Evolutionary conservation across 2,797 vertebrate genomes (phyloP).

Genomic region (Scleropages formosus): DNA sequence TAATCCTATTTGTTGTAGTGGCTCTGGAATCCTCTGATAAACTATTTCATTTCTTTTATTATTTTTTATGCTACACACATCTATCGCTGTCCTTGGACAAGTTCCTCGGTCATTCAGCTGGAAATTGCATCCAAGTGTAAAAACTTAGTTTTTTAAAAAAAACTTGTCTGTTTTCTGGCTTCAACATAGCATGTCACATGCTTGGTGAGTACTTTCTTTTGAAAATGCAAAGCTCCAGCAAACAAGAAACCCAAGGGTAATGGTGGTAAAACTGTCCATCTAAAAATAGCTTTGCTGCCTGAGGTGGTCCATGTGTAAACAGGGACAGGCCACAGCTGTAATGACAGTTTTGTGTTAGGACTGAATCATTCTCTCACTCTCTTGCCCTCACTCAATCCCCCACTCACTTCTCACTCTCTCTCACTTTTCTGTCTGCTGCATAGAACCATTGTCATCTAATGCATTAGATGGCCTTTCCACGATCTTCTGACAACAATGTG

Average conservation of each 20-base stretch:
- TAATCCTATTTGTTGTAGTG: conserved; percentile 19
- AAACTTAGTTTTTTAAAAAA: conserved; percentile 5
- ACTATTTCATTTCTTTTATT: not conserved
- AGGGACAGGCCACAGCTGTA: conserved; percentile 23
- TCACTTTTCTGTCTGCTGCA: not conserved
- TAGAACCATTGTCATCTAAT: not conserved
- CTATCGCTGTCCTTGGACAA: not conserved
- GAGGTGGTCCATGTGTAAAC: conserved; percentile 23
- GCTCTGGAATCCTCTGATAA: conserved; percentile 6
- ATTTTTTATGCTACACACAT: not conserved
- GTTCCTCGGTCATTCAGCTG: not conserved
- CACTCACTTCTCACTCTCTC: not conserved
- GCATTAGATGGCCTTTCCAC: not conserved
- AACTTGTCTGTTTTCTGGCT: not conserved
- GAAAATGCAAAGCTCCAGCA: conserved; percentile 4
- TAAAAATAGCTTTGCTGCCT: conserved; percentile 31
- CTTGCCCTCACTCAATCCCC: not conserved
- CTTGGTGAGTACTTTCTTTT: not conserved
- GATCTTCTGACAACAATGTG: not conserved
- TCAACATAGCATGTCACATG: not conserved
- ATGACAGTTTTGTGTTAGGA: conserved; percentile 34
- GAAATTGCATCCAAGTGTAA: not conserved
- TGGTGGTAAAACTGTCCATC: conserved; percentile 22
- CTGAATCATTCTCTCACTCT: conserved; percentile 28
- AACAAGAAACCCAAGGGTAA: conserved; percentile 26